Evolutionary conservation across 2,888 invertebrate genomes (phyloP).

Genomic region (Trachelus tabidus): DNA sequence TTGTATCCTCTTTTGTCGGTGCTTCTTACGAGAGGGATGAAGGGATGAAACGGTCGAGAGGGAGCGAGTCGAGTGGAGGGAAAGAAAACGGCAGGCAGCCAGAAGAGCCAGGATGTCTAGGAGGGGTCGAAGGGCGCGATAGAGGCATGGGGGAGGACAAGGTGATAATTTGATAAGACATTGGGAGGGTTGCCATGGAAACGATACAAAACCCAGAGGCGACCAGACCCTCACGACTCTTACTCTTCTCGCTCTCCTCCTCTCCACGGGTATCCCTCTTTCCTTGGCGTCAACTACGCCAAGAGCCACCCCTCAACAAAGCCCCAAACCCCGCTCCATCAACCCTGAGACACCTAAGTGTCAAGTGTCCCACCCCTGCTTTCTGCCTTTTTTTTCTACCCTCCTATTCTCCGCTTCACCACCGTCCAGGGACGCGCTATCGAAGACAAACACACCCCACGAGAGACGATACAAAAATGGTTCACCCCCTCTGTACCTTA

Average conservation of each 20-base stretch:
- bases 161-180: conserved; percentile 67
- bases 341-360: conserved; percentile 44
- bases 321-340: conserved; percentile 29
- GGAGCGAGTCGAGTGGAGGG: conserved; percentile 2
- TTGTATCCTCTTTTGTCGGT: conserved; percentile 48
- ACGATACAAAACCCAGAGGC: conserved; percentile 59
- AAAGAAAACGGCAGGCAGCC: background rate
- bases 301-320: background rate
- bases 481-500: background rate
- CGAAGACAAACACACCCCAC: conserved; percentile 36
- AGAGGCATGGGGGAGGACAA: conserved; percentile 50
- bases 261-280: conserved; percentile 30
- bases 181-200: conserved; percentile 63
- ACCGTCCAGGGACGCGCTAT: conserved; percentile 31
- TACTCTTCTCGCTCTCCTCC: conserved; percentile 24
- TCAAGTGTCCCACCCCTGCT: conserved; percentile 50
- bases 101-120: background rate
- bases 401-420: conserved; percentile 16
- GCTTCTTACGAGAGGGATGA: conserved; percentile 27
- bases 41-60: conserved; percentile 8
- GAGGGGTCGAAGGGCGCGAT: conserved; percentile 1
- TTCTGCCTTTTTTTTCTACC: conserved; percentile 28
- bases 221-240: conserved; percentile 23
- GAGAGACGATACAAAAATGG: background rate
- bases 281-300: conserved; percentile 23